Base-by-base conservation (phyloP, 2,113 vertebrate species). In the Sceloporus tristichus region DNA sequence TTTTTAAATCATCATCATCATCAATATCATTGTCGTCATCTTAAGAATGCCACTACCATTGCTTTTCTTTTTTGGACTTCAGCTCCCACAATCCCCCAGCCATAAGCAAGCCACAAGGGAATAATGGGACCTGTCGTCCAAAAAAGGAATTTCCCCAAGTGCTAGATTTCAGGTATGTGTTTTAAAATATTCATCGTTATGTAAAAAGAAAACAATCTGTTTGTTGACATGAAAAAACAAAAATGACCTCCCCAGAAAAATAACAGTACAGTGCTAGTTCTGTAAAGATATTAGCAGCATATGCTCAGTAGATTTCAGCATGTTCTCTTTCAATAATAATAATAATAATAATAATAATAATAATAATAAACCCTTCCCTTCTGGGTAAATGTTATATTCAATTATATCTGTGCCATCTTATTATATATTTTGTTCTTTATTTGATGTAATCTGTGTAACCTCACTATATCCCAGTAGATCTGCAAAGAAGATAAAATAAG, bases 331-430 rank as follows among this genome's bases (percentile, higher is more conserved):
- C 82, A 86, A 11, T 59, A 90, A 11, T 82, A 89, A 76, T 48
- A 48, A 48, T 48, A 48, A 48, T 48, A 48, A 48, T 48, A 48
- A 48, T 48, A 48, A 48, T 48, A 48, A 48, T 48, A 48, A 48
- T 48, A 48, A 48, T 48, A 48, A 48, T 48, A 48, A 75, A 73
- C 16, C 25, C 14, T 62, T 16, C 59, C 13, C 27, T 54, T 9
- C 23, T 89, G 40, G 56, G 77, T 40, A 92, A 75, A 90, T 87
- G 84, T 18, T 53, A 84, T 78, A 89, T 88, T 82, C 53, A 2
- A 14, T 75, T 89, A 56, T 66, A 82, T 82, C 25, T 73, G 78
- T 85, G 84, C 5, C 79, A 74, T 65, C 5, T 19, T 86, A 29
- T 68, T 66, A 66, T 77, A 48, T 53, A 53, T 59, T 79, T 42